Evolutionary conservation across 2,888 invertebrate genomes (phyloP).

Genomic region (Mongoloraphidia duomilia): DNA sequence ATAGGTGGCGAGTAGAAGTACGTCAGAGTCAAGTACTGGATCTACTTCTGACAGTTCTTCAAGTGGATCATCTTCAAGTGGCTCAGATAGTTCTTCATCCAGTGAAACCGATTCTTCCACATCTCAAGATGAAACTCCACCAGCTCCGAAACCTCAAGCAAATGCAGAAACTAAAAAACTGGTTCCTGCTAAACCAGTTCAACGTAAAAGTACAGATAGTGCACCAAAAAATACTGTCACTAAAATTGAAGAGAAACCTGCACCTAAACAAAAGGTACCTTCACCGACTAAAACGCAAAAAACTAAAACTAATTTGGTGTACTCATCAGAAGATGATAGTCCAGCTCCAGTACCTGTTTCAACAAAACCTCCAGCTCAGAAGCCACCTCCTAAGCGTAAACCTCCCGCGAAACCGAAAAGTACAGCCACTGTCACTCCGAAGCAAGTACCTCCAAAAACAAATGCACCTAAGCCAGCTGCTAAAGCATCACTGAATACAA

Average conservation of each 20-base stretch:
- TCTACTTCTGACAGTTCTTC: slow-evolving; percentile 51
- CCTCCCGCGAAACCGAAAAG: slow-evolving; percentile 45
- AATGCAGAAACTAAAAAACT: slow-evolving; percentile 24
- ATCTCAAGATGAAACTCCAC: slow-evolving; percentile 28
- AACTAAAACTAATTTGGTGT: slow-evolving; percentile 32
- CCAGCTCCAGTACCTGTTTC: slow-evolving; percentile 31
- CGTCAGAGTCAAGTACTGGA: slow-evolving; percentile 46
- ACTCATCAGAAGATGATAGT: slow-evolving; percentile 47
- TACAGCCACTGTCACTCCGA: slow-evolving; percentile 45
- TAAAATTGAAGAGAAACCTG: slow-evolving; percentile 8
- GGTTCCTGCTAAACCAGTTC: slow-evolving; percentile 22
- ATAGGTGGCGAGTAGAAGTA: slow-evolving; percentile 37
- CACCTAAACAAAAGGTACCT: slow-evolving; percentile 14
- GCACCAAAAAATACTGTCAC: slow-evolving; percentile 13
- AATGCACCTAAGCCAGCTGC: slow-evolving; percentile 27
- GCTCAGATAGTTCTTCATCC: slow-evolving; percentile 52
- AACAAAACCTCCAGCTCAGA: slow-evolving; percentile 19
- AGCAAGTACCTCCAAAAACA: slow-evolving; percentile 29
- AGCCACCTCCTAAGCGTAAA: slow-evolving; percentile 34
- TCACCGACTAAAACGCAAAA: slow-evolving; percentile 21
- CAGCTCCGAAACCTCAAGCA: slow-evolving; percentile 20
- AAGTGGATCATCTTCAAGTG: slow-evolving; percentile 54
- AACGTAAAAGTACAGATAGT: slow-evolving; percentile 23
- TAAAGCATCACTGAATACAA: slow-evolving; percentile 26
- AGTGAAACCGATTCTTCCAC: slow-evolving; percentile 58